Evolutionary conservation across 35 echinoderm and acorn worm species (phyloP).

Genomic region (Diadema setosum): DNA sequence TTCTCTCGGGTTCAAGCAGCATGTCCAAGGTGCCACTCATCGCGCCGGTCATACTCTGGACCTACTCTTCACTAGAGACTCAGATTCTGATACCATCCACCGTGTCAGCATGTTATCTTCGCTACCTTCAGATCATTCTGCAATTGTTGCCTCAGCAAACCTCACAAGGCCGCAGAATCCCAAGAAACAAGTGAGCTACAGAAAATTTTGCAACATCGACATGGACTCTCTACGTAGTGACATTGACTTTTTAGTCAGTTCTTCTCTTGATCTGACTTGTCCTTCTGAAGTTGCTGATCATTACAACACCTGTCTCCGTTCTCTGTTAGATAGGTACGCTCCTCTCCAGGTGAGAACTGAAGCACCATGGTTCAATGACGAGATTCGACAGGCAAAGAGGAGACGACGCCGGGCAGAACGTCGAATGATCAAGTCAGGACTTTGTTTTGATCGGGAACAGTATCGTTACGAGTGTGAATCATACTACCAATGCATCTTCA

Average conservation of each 20-base stretch:
- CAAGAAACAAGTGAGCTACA: background rate
- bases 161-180: background rate
- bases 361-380: constrained; percentile 38
- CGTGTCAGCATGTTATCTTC: background rate
- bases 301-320: background rate
- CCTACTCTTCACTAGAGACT: constrained; percentile 4
- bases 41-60: constrained; percentile 39
- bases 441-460: background rate
- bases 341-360: background rate
- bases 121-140: constrained; percentile 34
- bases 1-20: constrained; percentile 24
- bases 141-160: background rate
- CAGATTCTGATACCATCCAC: background rate
- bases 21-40: constrained; percentile 35
- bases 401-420: constrained; percentile 9
- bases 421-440: background rate
- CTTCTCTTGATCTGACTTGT: background rate
- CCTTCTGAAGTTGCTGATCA: constrained; percentile 22
- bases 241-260: background rate
- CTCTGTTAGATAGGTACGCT: constrained; percentile 25
- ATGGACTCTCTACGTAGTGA: background rate
- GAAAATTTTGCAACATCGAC: constrained; percentile 32
- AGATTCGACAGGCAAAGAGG: background rate
- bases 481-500: background rate
- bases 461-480: background rate